Percentiles rank a stretch among this genome's conserved stretches.
These are phyloP conservation scores for Chrysodeixis includens DNA, from an alignment of 2,888 invertebrate species.

Conservation along the genomic window DNA sequence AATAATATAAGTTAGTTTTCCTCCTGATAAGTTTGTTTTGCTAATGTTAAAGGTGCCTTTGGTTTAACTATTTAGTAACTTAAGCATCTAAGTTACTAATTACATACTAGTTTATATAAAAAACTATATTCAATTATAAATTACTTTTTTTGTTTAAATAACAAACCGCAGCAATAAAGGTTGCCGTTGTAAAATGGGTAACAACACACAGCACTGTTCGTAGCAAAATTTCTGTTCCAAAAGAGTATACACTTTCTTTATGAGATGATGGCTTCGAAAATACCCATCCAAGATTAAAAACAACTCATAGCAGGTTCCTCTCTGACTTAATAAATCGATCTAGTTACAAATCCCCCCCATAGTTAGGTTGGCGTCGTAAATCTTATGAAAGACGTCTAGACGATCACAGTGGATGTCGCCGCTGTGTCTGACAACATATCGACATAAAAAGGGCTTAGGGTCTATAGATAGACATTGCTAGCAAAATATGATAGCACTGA, in stretches of 20 bases:
- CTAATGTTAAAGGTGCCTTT: not conserved
- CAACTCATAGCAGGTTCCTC: not conserved
- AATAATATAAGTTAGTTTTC: slow-evolving; percentile 35
- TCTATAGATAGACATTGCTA: not conserved
- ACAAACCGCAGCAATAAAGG: no score
- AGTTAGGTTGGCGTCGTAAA: not conserved
- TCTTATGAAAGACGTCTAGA: not conserved
- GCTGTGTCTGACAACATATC: not conserved
- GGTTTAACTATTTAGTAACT: not conserved
- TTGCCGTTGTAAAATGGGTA: no score
- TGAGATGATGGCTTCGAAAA: no score
- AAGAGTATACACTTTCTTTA: no score
- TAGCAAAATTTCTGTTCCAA: no score
- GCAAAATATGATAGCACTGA: not conserved
- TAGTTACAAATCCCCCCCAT: not conserved
- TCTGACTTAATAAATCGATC: not conserved
- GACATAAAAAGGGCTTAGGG: not conserved
- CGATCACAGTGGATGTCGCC: not conserved
- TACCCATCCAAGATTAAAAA: not conserved
- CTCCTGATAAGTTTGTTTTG: slow-evolving; percentile 19
- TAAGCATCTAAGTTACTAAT: no score
- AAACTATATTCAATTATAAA: no score
- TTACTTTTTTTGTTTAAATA: no score
- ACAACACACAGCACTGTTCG: no score
- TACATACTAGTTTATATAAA: no score